A percentile compares a stretch with the other conserved stretches of the same genome.
These are phyloP conservation scores for Catagonus wagneri DNA, from an alignment of 2,113 vertebrate species.

Conservation along the genomic window DNA sequence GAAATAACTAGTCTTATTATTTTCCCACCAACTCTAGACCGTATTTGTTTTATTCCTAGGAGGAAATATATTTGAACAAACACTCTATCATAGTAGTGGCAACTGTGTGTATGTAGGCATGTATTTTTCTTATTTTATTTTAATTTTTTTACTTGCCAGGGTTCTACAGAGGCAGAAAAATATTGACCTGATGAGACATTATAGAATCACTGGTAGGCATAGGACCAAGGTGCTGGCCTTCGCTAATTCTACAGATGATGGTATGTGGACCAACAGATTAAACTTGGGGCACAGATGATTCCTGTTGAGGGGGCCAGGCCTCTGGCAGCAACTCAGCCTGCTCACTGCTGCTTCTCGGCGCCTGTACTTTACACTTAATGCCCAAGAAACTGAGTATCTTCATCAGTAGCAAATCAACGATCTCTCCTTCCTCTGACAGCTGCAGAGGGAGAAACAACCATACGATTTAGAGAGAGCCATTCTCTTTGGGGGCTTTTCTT, in stretches of 20 bases:
- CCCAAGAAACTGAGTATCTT: conserved; percentile 94
- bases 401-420: conserved; percentile 94
- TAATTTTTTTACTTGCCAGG: neutral
- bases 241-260: accelerated
- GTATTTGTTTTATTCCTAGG: conserved; percentile 54
- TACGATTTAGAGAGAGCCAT: neutral
- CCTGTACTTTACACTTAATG: conserved; percentile 89
- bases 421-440: conserved; percentile 96
- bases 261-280: neutral
- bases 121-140: neutral
- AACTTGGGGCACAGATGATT: neutral
- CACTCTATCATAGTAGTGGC: neutral
- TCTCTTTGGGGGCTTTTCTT: neutral
- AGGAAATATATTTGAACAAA: conserved; percentile 37
- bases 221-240: too few species aligned
- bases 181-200: neutral
- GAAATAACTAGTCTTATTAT: neutral
- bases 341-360: neutral
- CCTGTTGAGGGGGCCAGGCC: neutral
- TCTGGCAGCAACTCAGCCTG: neutral
- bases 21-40: neutral
- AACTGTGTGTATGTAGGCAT: neutral
- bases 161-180: neutral
- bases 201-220: neutral
- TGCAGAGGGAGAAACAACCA: conserved; percentile 76